A percentile compares a stretch with the other conserved stretches of the same genome.
Conservation (phyloP, 2,888 invertebrate species). For the Megastigmus dorsalis region DNA sequence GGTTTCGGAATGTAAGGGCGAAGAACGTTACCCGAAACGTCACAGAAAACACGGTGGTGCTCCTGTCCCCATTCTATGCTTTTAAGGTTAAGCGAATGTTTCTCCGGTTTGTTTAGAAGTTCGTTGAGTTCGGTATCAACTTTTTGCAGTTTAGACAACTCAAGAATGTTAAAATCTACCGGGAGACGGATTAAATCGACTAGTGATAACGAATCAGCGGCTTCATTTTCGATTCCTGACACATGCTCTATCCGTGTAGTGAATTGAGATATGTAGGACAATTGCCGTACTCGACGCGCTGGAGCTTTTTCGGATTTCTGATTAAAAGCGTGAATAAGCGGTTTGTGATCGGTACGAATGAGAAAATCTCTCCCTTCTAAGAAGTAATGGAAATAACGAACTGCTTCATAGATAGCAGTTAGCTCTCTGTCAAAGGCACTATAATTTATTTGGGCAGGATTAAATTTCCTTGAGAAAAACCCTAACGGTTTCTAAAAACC, state of each 20-base stretch:
- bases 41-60: background rate
- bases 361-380: conserved; percentile 40
- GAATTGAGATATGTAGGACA: conserved; percentile 26
- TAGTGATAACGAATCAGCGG: conserved; percentile 30
- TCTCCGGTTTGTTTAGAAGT: background rate
- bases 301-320: conserved; percentile 37
- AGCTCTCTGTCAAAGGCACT: conserved; percentile 42
- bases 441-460: background rate
- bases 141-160: background rate
- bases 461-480: conserved; percentile 36
- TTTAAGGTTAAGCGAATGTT: background rate
- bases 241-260: conserved; percentile 26
- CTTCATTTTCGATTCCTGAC: conserved; percentile 21
- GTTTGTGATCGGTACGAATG: conserved; percentile 48
- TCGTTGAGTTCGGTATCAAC: background rate
- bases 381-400: conserved; percentile 34
- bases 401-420: conserved; percentile 9
- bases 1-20: background rate
- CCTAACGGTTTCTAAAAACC: conserved; percentile 33
- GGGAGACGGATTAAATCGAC: conserved; percentile 1
- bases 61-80: background rate
- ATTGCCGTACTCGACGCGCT: conserved; percentile 22
- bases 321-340: conserved; percentile 23
- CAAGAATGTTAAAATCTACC: background rate
- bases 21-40: background rate